Conservation (phyloP, 1,140 invertebrate genomes). For the Ceratina australensis region DNA sequence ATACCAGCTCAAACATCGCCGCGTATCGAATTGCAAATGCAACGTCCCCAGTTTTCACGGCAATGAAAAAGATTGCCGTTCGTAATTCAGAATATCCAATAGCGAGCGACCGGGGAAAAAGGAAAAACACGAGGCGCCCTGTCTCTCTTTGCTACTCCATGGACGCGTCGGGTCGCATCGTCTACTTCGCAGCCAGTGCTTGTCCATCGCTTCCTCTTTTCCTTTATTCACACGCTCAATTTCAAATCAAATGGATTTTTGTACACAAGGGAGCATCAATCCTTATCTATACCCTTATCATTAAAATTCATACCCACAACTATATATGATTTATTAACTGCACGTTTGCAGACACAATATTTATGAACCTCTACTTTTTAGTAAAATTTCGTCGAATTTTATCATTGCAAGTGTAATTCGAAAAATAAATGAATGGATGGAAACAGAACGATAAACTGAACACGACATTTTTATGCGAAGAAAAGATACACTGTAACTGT, state of each 20-base stretch:
- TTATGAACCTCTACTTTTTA: neutral
- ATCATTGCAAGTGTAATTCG: too few species aligned
- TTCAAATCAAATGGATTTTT: constrained; percentile 70
- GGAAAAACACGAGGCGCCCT: constrained; percentile 20
- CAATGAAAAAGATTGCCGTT: constrained; percentile 37
- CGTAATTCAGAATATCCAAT: constrained; percentile 54
- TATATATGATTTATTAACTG: too few species aligned
- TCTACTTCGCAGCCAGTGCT: constrained; percentile 61
- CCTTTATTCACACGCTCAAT: constrained; percentile 69
- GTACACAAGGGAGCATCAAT: constrained; percentile 36
- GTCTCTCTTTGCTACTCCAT: constrained; percentile 47
- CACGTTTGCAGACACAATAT: neutral
- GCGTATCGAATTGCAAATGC: constrained; percentile 44
- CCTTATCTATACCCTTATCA: neutral
- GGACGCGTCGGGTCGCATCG: constrained; percentile 14
- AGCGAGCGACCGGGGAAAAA: neutral
- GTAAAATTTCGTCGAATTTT: neutral
- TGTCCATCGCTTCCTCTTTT: constrained; percentile 57
- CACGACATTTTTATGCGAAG: neutral
- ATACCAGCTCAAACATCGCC: constrained; percentile 18
- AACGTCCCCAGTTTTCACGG: constrained; percentile 30
- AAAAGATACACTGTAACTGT: too few species aligned
- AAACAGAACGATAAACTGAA: too few species aligned
- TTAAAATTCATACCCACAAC: neutral
- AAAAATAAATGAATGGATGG: too few species aligned